phyloP scores from a whole-genome alignment of 2,113 vertebrate genomes.

The Gymnogyps californianus region DNA sequence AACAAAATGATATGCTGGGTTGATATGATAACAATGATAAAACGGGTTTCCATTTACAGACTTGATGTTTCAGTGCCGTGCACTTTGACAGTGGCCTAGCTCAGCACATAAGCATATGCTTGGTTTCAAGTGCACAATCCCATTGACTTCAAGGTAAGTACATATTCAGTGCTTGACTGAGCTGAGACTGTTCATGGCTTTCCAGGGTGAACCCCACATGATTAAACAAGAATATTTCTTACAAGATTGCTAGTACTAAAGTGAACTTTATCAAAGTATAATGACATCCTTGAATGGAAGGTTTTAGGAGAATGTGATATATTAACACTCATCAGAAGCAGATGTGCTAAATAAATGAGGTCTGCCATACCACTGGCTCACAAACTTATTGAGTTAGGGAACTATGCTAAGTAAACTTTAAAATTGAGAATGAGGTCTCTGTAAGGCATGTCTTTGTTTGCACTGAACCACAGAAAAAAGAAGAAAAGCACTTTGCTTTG shows the following conservation, averaged over 20 bases:
- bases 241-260: not conserved
- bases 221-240: not conserved
- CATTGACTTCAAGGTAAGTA: not conserved
- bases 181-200: not conserved
- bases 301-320: not conserved
- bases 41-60: not conserved
- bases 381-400: not conserved
- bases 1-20: not conserved
- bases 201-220: not conserved
- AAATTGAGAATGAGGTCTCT: not conserved
- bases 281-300: not conserved
- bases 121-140: not conserved
- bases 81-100: not conserved
- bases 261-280: slow-evolving; percentile 11
- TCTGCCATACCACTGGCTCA: not conserved
- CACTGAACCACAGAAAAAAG: not conserved
- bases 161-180: not conserved
- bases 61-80: not conserved
- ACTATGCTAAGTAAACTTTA: not conserved
- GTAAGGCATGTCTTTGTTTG: not conserved
- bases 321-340: not conserved
- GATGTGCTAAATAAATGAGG: not conserved
- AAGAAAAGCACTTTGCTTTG: not conserved
- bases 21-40: no score
- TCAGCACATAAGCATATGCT: not conserved